Percentiles rank a stretch among this genome's conserved stretches.
phyloP scores from a whole-genome alignment of 2,888 invertebrate species.

The Empis livida region DNA sequence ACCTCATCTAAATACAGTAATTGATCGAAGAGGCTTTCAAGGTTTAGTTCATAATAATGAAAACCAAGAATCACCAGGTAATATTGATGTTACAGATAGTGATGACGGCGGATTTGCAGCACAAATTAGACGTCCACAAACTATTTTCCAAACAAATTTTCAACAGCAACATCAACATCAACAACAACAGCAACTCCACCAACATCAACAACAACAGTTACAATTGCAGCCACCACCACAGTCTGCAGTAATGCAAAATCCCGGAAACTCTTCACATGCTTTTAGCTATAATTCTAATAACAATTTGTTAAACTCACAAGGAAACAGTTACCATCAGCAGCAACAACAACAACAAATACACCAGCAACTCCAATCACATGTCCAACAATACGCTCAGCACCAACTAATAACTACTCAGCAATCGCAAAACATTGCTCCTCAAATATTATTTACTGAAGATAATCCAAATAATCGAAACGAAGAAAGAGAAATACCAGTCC shows the following conservation, averaged over 20 bases:
- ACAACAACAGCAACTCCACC: conserved; percentile 7
- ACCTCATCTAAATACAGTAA: conserved; percentile 41
- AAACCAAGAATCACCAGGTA: conserved; percentile 47
- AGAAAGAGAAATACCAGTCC: neutral
- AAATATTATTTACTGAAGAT: too few species aligned
- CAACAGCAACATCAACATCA: conserved; percentile 5
- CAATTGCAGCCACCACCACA: neutral
- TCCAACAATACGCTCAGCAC: neutral
- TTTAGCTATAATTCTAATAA: too few species aligned
- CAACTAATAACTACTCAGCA: neutral
- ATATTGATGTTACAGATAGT: conserved; percentile 43
- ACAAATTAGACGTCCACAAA: conserved; percentile 13
- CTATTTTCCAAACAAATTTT: conserved; percentile 5
- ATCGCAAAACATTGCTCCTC: neutral
- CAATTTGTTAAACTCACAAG: too few species aligned
- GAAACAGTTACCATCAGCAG: neutral
- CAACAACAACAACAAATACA: neutral
- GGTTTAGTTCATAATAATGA: conserved; percentile 9
- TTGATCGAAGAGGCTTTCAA: conserved; percentile 13
- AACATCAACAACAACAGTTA: conserved; percentile 9
- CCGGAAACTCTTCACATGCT: too few species aligned
- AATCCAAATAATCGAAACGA: neutral
- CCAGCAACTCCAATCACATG: neutral
- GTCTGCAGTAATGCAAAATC: neutral
- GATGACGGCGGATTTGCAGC: conserved; percentile 46